Conservation (phyloP, 35 echinoderm and acorn worm genomes). For the Ophiothrix spiculata region DNA sequence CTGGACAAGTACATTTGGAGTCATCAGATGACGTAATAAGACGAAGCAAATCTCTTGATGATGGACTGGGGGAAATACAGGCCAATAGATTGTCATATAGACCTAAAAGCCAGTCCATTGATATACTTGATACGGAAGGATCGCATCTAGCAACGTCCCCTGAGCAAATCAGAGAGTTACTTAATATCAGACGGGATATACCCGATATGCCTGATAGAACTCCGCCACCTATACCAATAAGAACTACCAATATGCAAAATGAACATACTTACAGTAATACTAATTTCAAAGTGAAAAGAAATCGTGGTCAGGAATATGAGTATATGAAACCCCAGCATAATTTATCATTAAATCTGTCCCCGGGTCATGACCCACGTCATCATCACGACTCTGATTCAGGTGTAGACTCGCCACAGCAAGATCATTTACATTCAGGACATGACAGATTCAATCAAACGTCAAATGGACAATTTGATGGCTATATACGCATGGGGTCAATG, state of each 20-base stretch:
- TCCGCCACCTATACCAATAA: not conserved
- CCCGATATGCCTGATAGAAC: not conserved
- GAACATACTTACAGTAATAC: not conserved
- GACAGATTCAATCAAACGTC: not conserved
- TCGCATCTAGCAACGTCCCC: not conserved
- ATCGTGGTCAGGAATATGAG: not conserved
- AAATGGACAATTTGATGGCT: not conserved
- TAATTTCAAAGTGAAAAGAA: not conserved
- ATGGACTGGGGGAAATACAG: not conserved
- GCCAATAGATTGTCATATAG: not conserved
- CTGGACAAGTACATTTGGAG: not conserved
- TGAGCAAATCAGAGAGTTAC: not conserved
- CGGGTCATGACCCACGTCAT: not conserved
- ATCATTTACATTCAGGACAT: not conserved
- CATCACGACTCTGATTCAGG: not conserved
- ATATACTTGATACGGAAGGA: not conserved
- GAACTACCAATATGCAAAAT: not conserved
- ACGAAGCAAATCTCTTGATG: not conserved
- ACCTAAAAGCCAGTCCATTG: not conserved
- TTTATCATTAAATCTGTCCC: not conserved
- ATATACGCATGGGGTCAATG: not conserved
- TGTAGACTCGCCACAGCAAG: not conserved
- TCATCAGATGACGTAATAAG: not conserved
- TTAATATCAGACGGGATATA: not conserved
- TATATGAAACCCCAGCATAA: not conserved